Percentiles rank a stretch among this genome's conserved stretches.
Evolutionary conservation across 1,140 invertebrate genomes (phyloP).

Genomic region (Drosophila simulans): DNA sequence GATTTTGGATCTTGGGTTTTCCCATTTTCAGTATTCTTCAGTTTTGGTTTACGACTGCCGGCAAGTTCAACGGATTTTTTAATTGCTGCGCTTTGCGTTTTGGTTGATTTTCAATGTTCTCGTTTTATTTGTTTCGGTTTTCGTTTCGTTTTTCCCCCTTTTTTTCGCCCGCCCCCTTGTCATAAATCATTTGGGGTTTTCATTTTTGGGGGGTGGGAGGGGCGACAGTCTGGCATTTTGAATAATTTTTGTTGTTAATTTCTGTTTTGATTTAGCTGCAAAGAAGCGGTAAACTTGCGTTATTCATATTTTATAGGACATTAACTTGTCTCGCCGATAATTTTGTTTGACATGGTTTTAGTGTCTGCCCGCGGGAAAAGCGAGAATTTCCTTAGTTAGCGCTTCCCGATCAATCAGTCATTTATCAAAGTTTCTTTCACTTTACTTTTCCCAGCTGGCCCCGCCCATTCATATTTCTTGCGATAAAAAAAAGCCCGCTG

Average conservation of each 20-base stretch:
- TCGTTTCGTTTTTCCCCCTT: slow-evolving; percentile 25
- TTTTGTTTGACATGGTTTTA: slow-evolving; percentile 52
- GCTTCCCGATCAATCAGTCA: slow-evolving; percentile 66
- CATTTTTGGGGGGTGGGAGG: slow-evolving; percentile 29
- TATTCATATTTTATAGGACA: slow-evolving; percentile 53
- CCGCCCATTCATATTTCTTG: slow-evolving; percentile 40
- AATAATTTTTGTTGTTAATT: slow-evolving; percentile 60
- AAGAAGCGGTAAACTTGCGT: slow-evolving; percentile 25
- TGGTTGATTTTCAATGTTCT: slow-evolving; percentile 62
- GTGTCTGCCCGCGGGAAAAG: slow-evolving; percentile 36
- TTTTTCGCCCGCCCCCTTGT: slow-evolving; percentile 46
- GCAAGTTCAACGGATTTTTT: slow-evolving; percentile 77
- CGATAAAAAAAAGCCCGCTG: slow-evolving; percentile 49
- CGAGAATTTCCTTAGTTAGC: slow-evolving; percentile 25
- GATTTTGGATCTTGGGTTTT: slow-evolving; percentile 14
- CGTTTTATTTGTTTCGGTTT: slow-evolving; percentile 41
- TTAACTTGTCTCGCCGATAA: slow-evolving; percentile 72
- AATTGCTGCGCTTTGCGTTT: slow-evolving; percentile 64
- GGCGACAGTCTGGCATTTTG: slow-evolving; percentile 39
- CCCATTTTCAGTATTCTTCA: slow-evolving; percentile 16
- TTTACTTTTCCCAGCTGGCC: slow-evolving; percentile 33
- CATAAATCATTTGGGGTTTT: slow-evolving; percentile 69
- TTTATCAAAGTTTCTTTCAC: slow-evolving; percentile 64
- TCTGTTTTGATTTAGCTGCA: slow-evolving; percentile 62
- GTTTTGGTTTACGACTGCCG: slow-evolving; percentile 64